Conservation (phyloP, 2,888 invertebrate species). For the Scotopteryx bipunctaria region DNA sequence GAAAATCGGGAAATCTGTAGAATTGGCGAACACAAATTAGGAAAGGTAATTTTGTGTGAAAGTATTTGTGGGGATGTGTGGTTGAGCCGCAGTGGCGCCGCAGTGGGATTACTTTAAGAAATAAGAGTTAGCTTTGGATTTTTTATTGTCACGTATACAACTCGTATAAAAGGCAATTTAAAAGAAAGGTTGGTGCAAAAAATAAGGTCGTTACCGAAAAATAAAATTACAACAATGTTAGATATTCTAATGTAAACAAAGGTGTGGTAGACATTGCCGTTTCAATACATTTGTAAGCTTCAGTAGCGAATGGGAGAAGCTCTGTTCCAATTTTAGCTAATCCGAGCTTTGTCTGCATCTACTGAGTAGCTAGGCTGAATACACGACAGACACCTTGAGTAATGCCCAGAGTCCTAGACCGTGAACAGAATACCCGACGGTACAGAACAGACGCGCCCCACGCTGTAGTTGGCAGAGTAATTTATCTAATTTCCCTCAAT, state of each 20-base stretch:
- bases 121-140: neutral
- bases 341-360: no score
- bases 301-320: no score
- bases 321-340: no score
- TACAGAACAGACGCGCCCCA: constrained; percentile 3
- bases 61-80: constrained; percentile 24
- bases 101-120: constrained; percentile 10
- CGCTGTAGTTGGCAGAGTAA: constrained; percentile 43
- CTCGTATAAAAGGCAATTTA: no score
- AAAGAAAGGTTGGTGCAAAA: no score
- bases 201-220: no score
- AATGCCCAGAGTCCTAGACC: constrained; percentile 14
- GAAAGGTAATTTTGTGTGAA: constrained; percentile 45
- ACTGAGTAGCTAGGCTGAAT: neutral
- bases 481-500: constrained; percentile 78
- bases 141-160: no score
- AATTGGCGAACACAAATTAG: constrained; percentile 68
- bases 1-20: constrained; percentile 69
- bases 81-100: constrained; percentile 7
- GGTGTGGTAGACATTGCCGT: no score
- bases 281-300: no score
- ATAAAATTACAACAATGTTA: no score
- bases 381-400: constrained; percentile 13
- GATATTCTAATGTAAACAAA: no score
- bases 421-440: constrained; percentile 16